A percentile compares a stretch with the other conserved stretches of the same genome.
These are phyloP conservation scores for Macaca nemestrina DNA, from an alignment of 2,113 vertebrate genomes.

Conservation along the genomic window DNA sequence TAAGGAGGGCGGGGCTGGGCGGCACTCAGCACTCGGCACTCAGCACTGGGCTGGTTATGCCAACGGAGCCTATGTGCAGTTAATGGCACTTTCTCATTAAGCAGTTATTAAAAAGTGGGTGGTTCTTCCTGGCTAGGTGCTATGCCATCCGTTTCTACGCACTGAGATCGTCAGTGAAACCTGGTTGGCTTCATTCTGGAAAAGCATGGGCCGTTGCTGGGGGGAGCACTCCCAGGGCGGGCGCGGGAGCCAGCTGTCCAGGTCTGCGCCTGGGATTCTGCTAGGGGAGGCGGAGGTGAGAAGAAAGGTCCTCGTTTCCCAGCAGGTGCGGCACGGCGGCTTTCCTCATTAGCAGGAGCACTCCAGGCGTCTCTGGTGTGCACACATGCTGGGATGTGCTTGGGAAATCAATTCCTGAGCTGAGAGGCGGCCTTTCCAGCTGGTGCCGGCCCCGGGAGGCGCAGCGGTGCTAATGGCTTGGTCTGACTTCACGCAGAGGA, in stretches of 20 bases:
- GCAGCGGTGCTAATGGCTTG: conserved; percentile 62
- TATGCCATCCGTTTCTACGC: neutral
- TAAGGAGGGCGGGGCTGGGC: neutral
- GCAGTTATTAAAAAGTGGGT: conserved; percentile 42
- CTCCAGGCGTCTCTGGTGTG: neutral
- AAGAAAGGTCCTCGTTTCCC: conserved; percentile 41
- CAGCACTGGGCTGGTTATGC: neutral
- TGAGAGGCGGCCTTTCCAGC: conserved; percentile 62
- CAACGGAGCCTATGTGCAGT: conserved; percentile 7
- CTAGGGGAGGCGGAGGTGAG: conserved; percentile 19
- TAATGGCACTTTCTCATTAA: conserved; percentile 57
- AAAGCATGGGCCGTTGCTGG: neutral
- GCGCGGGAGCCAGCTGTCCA: neutral
- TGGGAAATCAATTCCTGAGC: conserved; percentile 67
- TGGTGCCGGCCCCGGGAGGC: conserved; percentile 51
- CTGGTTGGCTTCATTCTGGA: neutral
- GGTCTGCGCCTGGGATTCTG: neutral
- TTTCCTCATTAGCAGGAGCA: neutral
- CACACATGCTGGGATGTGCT: neutral
- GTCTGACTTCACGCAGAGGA: conserved; percentile 61
- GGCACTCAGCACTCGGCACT: neutral
- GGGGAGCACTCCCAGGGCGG: neutral
- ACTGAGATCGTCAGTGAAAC: conserved; percentile 34
- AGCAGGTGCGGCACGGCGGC: rapidly evolving
- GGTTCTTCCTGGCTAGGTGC: conserved; percentile 15